These are phyloP conservation scores for Ellobius talpinus DNA, from an alignment of 2,113 vertebrate species.

Conservation along the genomic window DNA sequence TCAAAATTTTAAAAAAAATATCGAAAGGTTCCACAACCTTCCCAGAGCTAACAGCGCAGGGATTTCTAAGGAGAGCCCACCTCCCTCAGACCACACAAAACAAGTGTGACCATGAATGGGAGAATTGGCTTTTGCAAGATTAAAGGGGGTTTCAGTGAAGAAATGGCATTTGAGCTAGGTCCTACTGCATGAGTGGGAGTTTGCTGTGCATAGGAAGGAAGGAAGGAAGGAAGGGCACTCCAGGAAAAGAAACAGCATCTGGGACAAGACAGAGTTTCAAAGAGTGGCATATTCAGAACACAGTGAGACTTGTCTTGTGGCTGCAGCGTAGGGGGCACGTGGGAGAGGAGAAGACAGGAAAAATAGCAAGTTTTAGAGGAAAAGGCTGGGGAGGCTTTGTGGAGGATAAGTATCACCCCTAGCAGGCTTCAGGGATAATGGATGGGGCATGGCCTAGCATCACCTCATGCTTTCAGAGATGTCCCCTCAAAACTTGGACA, in stretches of 20 bases:
- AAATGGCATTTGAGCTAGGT: constrained; percentile 72
- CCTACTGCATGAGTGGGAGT: constrained; percentile 68
- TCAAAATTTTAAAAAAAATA: not conserved
- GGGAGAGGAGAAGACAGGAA: constrained; percentile 66
- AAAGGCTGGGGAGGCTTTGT: not conserved
- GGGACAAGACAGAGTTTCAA: constrained; percentile 62
- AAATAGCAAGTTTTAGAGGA: constrained; percentile 15
- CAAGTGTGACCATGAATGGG: not conserved
- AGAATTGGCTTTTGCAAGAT: not conserved
- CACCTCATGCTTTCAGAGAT: not conserved
- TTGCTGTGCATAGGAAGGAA: constrained; percentile 48
- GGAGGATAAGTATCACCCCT: not conserved
- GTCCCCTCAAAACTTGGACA: not conserved
- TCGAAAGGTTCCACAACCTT: not conserved
- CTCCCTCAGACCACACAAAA: not conserved
- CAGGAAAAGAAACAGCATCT: constrained; percentile 82
- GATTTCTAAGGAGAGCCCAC: not conserved
- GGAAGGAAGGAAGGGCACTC: constrained; percentile 68
- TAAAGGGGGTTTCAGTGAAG: constrained; percentile 37
- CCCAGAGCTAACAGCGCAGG: not conserved
- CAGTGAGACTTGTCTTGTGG: constrained; percentile 60
- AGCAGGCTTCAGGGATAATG: not conserved
- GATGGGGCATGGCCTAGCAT: not conserved
- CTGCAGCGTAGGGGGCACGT: constrained; percentile 62
- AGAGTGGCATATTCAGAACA: constrained; percentile 70